Base-by-base conservation (phyloP, 2,888 invertebrate genomes). In the Dromius quadrimaculatus region DNA sequence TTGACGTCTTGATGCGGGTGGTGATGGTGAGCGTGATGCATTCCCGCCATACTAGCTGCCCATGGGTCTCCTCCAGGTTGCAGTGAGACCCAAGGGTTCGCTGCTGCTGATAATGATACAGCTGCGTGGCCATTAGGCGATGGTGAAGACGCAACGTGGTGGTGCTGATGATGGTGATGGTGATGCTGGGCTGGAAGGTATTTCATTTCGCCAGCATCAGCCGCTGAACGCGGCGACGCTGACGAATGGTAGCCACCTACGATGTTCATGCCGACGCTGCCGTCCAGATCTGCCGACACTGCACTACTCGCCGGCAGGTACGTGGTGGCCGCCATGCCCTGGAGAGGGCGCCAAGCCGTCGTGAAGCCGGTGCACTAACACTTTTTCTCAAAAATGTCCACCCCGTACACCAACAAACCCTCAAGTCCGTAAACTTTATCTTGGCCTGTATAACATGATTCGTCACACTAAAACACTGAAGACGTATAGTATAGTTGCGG, bases 281-380 rank as follows among this genome's bases (percentile, higher is more conserved):
- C 87, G 85, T 88, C 88, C 83, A 89, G 83, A 81, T 93, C 93
- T 85, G 92, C 90, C 84, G 92, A 90, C 74, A 88, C 88, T 81
- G 87, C 87, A 83, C 88, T 87, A 84, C 88, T 87, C 83, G 93
- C 91, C 83, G 89, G 88, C 89, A 95, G 92, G 87, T 95, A 95
- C 87, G 94, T 92, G 86, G 95, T 93, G 88, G 95, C 94, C 89
- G 95, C 94, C 94, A 95, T 95, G 91, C 87, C 91, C 90, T 81
- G 81, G 74, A 79, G 79, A 79, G 82, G 88, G 87, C 88, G 87
- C 86, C 86, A 85, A 84, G 84, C 79, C 77, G 76, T 76, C 78
- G 79, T 81, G 78, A 80, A 79, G 78, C 72, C 79, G 77, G 76
- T 77, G 74, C 78, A 78, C 77, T 76, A n/a, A n/a, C 59, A 59